phyloP scores from a whole-genome alignment of 2,113 vertebrate genomes.

The Empidonax alnorum region DNA sequence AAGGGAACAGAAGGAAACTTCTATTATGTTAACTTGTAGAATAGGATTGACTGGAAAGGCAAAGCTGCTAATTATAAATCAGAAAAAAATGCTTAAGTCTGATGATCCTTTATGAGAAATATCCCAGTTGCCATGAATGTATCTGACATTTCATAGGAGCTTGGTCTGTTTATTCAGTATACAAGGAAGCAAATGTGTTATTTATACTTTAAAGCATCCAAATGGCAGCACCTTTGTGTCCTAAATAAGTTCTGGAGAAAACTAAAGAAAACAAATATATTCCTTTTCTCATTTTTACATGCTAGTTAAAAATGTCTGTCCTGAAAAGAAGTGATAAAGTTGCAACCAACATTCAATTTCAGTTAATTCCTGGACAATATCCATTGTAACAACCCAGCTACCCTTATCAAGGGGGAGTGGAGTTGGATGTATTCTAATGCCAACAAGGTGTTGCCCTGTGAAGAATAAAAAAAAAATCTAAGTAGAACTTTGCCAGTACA shows the following conservation, averaged over 20 bases:
- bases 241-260: slow-evolving; percentile 13
- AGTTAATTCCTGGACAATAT: not conserved
- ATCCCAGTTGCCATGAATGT: slow-evolving; percentile 19
- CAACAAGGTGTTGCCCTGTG: not conserved
- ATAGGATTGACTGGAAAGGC: slow-evolving; percentile 50
- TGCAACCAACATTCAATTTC: not conserved
- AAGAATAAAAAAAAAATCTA: not conserved
- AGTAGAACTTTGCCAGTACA: not conserved
- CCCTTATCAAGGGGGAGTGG: not conserved
- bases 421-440: not conserved
- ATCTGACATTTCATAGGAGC: slow-evolving; percentile 26
- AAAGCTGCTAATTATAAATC: slow-evolving; percentile 49
- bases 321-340: slow-evolving; percentile 8
- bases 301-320: slow-evolving; percentile 3
- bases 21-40: slow-evolving; percentile 18
- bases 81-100: slow-evolving; percentile 39
- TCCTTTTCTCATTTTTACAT: not conserved
- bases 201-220: slow-evolving; percentile 41
- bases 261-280: slow-evolving; percentile 3
- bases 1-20: not conserved
- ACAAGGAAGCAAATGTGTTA: slow-evolving; percentile 23
- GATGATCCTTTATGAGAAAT: slow-evolving; percentile 33
- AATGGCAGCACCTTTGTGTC: slow-evolving; percentile 39
- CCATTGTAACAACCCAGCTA: slow-evolving; percentile 1
- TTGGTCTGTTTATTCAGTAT: slow-evolving; percentile 32